Percentiles rank a stretch among this genome's conserved stretches.
phyloP scores from a whole-genome alignment of 2,888 invertebrate genomes.

The Tanypteryx hageni region DNA sequence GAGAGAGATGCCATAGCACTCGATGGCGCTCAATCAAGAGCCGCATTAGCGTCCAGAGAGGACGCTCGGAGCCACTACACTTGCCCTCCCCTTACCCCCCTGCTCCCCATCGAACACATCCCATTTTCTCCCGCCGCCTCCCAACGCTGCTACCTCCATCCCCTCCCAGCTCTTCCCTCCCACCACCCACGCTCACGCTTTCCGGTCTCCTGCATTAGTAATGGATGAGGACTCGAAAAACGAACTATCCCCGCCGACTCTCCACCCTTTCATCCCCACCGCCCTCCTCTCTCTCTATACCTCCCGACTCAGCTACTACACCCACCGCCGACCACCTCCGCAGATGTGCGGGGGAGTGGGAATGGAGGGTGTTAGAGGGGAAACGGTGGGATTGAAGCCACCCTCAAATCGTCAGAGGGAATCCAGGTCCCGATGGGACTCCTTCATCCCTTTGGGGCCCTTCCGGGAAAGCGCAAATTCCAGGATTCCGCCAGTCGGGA shows the following conservation, averaged over 20 bases:
- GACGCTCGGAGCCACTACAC: neutral
- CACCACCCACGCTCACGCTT: conserved; percentile 23
- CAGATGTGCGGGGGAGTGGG: neutral
- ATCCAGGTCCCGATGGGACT: conserved; percentile 8
- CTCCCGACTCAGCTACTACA: neutral
- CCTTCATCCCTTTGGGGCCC: conserved; percentile 36
- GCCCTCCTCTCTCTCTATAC: neutral
- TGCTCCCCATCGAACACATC: neutral
- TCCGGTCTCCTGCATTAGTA: conserved; percentile 55
- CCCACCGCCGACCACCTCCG: neutral
- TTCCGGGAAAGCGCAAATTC: conserved; percentile 57
- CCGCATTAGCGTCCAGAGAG: conserved; percentile 26
- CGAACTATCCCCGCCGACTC: neutral
- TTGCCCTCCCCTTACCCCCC: neutral
- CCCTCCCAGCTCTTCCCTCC: neutral
- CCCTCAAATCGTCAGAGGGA: conserved; percentile 42
- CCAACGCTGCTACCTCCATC: too few relatives aligned
- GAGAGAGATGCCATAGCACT: conserved; percentile 3
- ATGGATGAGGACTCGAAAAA: conserved; percentile 55
- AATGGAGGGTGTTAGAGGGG: neutral
- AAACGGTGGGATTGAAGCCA: conserved; percentile 7
- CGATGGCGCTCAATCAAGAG: conserved; percentile 59
- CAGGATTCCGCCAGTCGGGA: conserved; percentile 43
- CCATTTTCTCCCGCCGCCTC: neutral
- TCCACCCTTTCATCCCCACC: neutral